Conservation (phyloP, 1,140 invertebrate species). For the Cotesia chilonis region DNA sequence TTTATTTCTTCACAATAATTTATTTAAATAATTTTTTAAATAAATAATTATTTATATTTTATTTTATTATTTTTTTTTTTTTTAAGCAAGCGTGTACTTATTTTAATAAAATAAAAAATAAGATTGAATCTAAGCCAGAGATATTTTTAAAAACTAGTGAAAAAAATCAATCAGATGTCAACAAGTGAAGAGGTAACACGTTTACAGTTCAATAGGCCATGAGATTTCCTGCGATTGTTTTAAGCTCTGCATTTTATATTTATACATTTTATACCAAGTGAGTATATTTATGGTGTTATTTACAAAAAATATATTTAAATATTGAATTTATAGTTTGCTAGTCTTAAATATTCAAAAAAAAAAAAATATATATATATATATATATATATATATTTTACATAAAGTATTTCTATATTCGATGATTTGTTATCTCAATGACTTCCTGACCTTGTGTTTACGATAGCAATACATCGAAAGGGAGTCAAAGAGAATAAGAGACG, state of each 20-base stretch:
- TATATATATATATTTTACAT: conserved; percentile 14
- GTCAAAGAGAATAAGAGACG: too few relatives aligned
- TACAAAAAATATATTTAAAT: background rate
- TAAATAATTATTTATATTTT: too few relatives aligned
- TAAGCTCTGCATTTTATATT: conserved; percentile 11
- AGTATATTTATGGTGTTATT: background rate
- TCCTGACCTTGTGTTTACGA: conserved; percentile 47
- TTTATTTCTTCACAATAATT: background rate
- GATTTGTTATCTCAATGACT: conserved; percentile 49
- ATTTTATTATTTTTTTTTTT: background rate
- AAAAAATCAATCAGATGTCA: background rate
- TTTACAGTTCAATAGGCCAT: conserved; percentile 54
- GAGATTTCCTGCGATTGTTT: conserved; percentile 61
- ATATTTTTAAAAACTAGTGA: background rate
- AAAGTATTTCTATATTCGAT: conserved; percentile 15
- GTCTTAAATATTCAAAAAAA: background rate
- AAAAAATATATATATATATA: background rate
- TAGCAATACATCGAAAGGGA: conserved; percentile 36
- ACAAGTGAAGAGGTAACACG: conserved; percentile 30
- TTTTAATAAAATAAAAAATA: background rate
- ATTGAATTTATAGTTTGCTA: too few relatives aligned
- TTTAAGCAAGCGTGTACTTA: background rate
- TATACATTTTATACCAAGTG: background rate
- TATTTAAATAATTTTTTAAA: too few relatives aligned
- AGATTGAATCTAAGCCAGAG: too few relatives aligned